phyloP scores from a whole-genome alignment of 2,797 vertebrate species.

The Zalophus californianus region DNA sequence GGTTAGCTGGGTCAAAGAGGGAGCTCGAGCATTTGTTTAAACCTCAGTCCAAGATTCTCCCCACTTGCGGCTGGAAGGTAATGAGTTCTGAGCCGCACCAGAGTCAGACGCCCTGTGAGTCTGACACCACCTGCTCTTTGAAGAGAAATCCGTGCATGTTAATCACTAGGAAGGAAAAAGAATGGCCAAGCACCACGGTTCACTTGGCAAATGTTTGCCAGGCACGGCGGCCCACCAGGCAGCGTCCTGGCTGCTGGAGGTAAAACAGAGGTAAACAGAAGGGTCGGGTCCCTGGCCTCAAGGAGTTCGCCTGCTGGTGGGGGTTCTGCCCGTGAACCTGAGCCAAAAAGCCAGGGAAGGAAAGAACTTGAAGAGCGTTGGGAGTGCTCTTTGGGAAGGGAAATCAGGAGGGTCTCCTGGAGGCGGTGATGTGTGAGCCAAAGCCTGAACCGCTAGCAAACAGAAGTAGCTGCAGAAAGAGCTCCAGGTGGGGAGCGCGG shows the following conservation, averaged over 20 bases:
- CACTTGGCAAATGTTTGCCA: not conserved
- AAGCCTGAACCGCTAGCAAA: not conserved
- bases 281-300: not conserved
- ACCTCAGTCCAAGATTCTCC: conserved; percentile 73
- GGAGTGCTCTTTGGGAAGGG: not conserved
- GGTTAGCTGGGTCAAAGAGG: conserved; percentile 49
- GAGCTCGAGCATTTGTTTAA: conserved; percentile 21
- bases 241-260: not conserved
- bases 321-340: rapidly evolving
- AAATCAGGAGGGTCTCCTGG: not conserved
- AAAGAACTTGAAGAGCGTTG: not conserved
- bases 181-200: not conserved
- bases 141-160: conserved; percentile 53
- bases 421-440: not conserved
- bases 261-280: not conserved
- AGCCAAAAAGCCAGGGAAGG: not conserved
- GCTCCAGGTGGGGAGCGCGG: no score
- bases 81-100: conserved; percentile 63
- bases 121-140: conserved; percentile 63
- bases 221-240: not conserved
- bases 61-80: conserved; percentile 20
- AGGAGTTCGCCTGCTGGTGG: not conserved
- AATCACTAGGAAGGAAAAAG: conserved; percentile 9
- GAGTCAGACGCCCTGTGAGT: not conserved
- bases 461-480: no score